Base-by-base conservation (phyloP, 2,797 vertebrate species). In the Lacerta bilineata region DNA sequence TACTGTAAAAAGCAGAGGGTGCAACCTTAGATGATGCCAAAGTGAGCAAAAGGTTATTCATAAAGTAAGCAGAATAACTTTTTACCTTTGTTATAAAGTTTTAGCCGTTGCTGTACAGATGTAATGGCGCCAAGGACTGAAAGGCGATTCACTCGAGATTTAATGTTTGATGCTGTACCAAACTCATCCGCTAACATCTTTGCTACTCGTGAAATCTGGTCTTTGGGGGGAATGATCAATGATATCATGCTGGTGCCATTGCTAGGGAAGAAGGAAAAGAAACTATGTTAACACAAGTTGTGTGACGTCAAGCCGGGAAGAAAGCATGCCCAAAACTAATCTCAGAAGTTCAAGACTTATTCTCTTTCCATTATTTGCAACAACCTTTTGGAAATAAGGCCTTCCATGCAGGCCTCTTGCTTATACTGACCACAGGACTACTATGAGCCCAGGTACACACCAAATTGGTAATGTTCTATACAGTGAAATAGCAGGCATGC, bases 201-300 rank as follows among this genome's bases (percentile, higher is more conserved):
- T 95, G 99, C 98, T 96, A 99, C 99, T 98, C 99, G 98, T 3
- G 99, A 99, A 96, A 99, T 99, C 98, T 99, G 99, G 98, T 99
- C 99, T 98, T 99, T 99, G 86, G 99, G 99, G 94, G 99, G 99
- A 97, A 99, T 99, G 98, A 99, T 99, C 97, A 99, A 96, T 1
- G 99, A 99, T 97, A 99, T 99, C 99, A 99, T 99, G 96, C 99
- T 99, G 97, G 99, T 99, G 95, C 99, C 99, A 97, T 99, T 99
- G 95, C 99, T 99, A 94, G 81, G 87, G 81, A 93, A 93, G 80
- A 64, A 94, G 84, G 93, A 85, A 86, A 94, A 84, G 93, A 85
- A 80, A 87, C 75, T 91, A n/a, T 0, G 2, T 64, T n/a, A 80
- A 10, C 84, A 78, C 18, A 8, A 46, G 1, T 33, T 3, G 15